These are phyloP conservation scores for Clavelina lepadiformis DNA, from an alignment of 23 tunicate species.

Conservation along the genomic window DNA sequence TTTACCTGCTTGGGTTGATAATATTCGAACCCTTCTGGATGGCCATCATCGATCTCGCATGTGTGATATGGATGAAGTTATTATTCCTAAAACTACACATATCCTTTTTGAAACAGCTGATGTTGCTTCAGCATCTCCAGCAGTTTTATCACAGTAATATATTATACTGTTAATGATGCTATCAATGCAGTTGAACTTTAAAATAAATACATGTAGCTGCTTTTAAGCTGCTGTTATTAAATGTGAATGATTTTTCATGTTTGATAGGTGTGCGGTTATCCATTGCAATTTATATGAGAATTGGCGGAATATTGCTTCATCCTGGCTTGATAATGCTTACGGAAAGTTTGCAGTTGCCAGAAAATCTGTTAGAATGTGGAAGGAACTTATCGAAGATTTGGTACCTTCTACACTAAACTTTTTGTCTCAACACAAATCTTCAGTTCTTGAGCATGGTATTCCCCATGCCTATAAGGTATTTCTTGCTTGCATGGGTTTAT, in stretches of 20 bases:
- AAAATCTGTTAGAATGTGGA: slow-evolving; percentile 44
- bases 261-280: slow-evolving; percentile 61
- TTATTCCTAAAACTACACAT: slow-evolving; percentile 25
- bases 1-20: slow-evolving; percentile 59
- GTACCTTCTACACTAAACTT: slow-evolving; percentile 53
- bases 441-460: slow-evolving; percentile 39
- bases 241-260: neutral
- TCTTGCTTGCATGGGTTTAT: too few relatives aligned
- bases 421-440: slow-evolving; percentile 24
- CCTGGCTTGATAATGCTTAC: slow-evolving; percentile 79
- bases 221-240: too few relatives aligned
- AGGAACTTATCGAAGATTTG: slow-evolving; percentile 36
- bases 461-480: slow-evolving; percentile 32
- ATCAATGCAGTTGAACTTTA: too few relatives aligned
- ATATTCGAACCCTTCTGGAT: slow-evolving; percentile 59
- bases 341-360: slow-evolving; percentile 47
- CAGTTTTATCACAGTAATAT: slow-evolving; percentile 59
- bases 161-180: too few relatives aligned
- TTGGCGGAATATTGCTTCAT: slow-evolving; percentile 42
- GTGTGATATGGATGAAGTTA: slow-evolving; percentile 40
- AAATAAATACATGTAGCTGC: too few relatives aligned
- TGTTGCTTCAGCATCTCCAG: slow-evolving; percentile 81
- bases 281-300: slow-evolving; percentile 32
- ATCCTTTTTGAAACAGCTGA: slow-evolving; percentile 63
- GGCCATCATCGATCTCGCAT: slow-evolving; percentile 31